Base-by-base conservation (phyloP, 2,797 vertebrate genomes). In the Cichlasoma orientale region DNA sequence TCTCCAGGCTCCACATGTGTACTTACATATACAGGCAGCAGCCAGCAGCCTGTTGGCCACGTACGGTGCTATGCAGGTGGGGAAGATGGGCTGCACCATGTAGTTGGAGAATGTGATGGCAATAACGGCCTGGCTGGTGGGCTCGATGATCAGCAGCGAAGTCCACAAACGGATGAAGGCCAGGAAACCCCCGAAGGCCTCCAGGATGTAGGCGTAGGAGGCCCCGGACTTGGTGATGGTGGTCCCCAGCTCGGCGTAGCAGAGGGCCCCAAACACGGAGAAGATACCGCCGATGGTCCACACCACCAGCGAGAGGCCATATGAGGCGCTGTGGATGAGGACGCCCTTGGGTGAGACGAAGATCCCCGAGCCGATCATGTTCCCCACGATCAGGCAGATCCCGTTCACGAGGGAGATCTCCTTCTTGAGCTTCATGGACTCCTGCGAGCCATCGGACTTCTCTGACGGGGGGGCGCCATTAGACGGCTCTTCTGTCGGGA, bases 101-200 rank as follows among this genome's bases (percentile, higher is more conserved):
- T 98, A 98, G 95, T 97, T 98, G 91, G 97, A 97, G 91, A 98
- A 97, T 3, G 97, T 98, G 93, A 98, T 97, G 86, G 97, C 97
- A 8, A 98, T 98, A 90, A 98, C 77, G 0, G 97, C 97, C 91
- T 98, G 97, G 89, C 97, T 97, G 89, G 97, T 98, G 9, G 97
- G 97, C 88, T 98, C 97, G 1, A 97, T 98, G 95, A 98, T 97
- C 82, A 98, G 94, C 70, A 98, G 95, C 2, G 97, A 98, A 3
- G 97, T 98, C 97, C 97, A 98, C 59, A 98, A 90, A 6, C 97
- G 95, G 68, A 98, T 96, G 88, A 98, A 98, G 56, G 97, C 97
- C 57, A 96, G 25, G 79, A 98, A 95, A 3, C 95, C 95, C 4
- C 97, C 97, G 0, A 98, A 98, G 44, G 97, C 97, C 86, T 98